Base-by-base conservation (phyloP, 2,797 vertebrate genomes). In the Alca torda region DNA sequence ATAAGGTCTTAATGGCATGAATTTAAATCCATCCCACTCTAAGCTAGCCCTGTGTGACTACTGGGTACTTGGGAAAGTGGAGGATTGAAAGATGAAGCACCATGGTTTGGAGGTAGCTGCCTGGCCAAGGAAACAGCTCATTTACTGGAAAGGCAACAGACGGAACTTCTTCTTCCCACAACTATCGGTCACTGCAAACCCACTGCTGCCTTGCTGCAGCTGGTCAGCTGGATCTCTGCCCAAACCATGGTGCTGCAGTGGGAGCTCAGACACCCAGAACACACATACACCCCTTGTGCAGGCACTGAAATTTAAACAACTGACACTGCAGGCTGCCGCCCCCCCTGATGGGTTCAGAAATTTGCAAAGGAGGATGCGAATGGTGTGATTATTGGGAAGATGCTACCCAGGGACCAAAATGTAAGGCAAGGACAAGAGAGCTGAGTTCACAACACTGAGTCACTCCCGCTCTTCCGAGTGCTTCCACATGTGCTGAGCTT, bases 251-350 rank as follows among this genome's bases (percentile, higher is more conserved):
- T 54, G 45, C 23, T 93, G 59, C 23, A 65, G 26, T 13, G 28
- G 24, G 56, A 80, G 19, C 30, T 77, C 28, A 54, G 7, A n/a
- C 26, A 59, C 11, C 23, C 15, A 33, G 26, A 8, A 24, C 19
- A 20, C 0, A 1, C 4, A 9, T 54, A 5, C 14, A 30, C 3
- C 13, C 13, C 46, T 54, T 45, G 25, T 9, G 21, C 6, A 57
- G 19, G 33, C 60, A 59, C 13, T 54, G 54, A 63, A 69, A 76
- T 78, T 17, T 13, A 1, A 1, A 7, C 30, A 76, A 51, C 6
- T n/a, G 19, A 16, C 13, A 9, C 16, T 45, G 39, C 30, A 75
- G 45, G 23, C n/a, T 64, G 28, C 20, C 84, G 35, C 16, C 18
- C 28, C 63, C 35, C 9, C 16, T 21, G 13, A 4, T 12, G 4